A percentile compares a stretch with the other conserved stretches of the same genome.
phyloP scores from a whole-genome alignment of 2,113 vertebrate species.

The Riparia riparia region DNA sequence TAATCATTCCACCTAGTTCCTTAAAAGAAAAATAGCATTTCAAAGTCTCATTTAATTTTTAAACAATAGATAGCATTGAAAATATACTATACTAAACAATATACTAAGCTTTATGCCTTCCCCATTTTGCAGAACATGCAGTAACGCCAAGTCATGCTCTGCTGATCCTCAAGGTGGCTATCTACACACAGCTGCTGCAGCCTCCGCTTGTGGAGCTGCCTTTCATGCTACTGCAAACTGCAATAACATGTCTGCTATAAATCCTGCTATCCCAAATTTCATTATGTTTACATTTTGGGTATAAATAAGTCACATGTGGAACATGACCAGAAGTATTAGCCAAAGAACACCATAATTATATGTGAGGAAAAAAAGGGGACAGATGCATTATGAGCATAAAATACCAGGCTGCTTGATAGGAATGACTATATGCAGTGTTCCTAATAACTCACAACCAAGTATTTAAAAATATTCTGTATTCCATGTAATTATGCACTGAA shows the following conservation, averaged over 20 bases:
- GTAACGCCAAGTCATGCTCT: not conserved
- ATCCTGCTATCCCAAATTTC: not conserved
- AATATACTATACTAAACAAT: not conserved
- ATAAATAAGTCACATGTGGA: not conserved
- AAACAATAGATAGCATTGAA: not conserved
- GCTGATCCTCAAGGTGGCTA: slow-evolving; percentile 54
- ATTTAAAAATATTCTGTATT: not conserved
- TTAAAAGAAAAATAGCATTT: not conserved
- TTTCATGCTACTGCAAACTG: not conserved
- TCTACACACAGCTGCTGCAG: not conserved
- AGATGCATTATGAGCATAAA: not conserved
- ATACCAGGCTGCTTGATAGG: not conserved
- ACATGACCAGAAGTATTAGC: not conserved
- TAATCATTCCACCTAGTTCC: not conserved
- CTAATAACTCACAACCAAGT: not conserved
- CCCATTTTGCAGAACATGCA: not conserved
- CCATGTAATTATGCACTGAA: not conserved
- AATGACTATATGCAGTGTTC: not conserved
- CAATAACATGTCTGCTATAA: not conserved
- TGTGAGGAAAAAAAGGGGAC: not conserved
- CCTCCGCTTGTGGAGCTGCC: not conserved
- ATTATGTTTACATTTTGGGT: not conserved
- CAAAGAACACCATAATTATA: not conserved
- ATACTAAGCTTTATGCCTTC: not conserved
- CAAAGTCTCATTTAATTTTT: not conserved